Evolutionary conservation across 1,140 invertebrate genomes (phyloP).

Genomic region (Oncopodura yosiiana): DNA sequence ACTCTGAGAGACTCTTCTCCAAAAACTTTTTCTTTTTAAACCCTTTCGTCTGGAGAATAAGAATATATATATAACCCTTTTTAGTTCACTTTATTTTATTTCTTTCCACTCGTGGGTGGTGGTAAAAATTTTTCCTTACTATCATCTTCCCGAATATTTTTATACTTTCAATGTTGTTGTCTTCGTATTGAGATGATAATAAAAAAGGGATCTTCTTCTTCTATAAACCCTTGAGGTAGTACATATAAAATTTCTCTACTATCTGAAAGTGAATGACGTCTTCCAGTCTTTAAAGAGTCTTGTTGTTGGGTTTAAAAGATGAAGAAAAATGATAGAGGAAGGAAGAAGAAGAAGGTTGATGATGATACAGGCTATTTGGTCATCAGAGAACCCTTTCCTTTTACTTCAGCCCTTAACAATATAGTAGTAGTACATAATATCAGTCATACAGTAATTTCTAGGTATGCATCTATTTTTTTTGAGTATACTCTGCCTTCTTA

Average conservation of each 20-base stretch:
- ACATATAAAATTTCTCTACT: not conserved
- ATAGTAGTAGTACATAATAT: no score
- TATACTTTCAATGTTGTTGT: not conserved
- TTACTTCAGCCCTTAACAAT: no score
- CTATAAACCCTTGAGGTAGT: not conserved
- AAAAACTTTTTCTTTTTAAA: not conserved
- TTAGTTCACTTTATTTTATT: not conserved
- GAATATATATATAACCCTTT: not conserved
- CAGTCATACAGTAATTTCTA: no score
- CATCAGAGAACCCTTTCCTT: no score
- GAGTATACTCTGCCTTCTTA: no score
- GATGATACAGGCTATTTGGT: constrained; percentile 14
- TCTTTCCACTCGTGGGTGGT: not conserved
- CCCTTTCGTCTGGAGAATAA: no score
- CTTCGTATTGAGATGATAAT: not conserved
- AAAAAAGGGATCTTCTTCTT: not conserved
- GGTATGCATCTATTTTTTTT: not conserved
- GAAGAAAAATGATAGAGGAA: constrained; percentile 17
- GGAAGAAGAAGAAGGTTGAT: constrained; percentile 5
- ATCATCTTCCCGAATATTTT: not conserved
- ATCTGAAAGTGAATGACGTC: constrained; percentile 8
- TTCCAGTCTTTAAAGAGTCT: not conserved
- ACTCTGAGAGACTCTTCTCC: not conserved
- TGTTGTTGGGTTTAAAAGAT: not conserved
- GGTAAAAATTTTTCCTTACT: not conserved